Conservation (phyloP, 2,888 invertebrate genomes). For the Portevinia maculata region DNA sequence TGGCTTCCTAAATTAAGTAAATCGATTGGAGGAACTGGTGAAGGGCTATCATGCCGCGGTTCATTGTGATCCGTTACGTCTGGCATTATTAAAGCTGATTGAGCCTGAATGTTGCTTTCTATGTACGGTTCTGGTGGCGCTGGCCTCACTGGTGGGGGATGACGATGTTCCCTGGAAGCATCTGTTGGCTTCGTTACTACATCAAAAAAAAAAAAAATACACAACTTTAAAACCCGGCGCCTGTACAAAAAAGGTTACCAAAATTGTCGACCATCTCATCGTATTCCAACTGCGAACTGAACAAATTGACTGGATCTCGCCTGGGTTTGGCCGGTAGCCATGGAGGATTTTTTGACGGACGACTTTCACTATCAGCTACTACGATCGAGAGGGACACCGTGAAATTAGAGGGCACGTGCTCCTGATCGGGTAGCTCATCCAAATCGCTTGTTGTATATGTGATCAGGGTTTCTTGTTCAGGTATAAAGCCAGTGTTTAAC, state of each 20-base stretch:
- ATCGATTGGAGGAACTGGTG: slow-evolving; percentile 84
- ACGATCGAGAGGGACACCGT: slow-evolving; percentile 88
- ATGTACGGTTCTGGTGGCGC: slow-evolving; percentile 76
- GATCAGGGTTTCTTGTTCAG: slow-evolving; percentile 89
- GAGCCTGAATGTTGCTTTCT: background rate
- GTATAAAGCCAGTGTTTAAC: slow-evolving; percentile 94
- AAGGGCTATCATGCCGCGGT: slow-evolving; percentile 74
- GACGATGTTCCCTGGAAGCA: slow-evolving; percentile 76
- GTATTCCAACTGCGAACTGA: slow-evolving; percentile 90
- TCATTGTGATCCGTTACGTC: slow-evolving; percentile 80
- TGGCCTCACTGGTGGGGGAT: slow-evolving; percentile 77
- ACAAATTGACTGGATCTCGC: slow-evolving; percentile 84
- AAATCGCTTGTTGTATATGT: slow-evolving; percentile 90
- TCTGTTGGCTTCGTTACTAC: slow-evolving; percentile 83
- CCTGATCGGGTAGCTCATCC: slow-evolving; percentile 90
- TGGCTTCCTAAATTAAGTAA: slow-evolving; percentile 84
- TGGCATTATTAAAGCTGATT: slow-evolving; percentile 78
- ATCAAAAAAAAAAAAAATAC: slow-evolving; percentile 66
- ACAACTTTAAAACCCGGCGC: background rate
- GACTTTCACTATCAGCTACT: slow-evolving; percentile 88
- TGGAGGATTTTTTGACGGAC: slow-evolving; percentile 87
- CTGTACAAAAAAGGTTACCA: no score
- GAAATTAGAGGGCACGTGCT: slow-evolving; percentile 89
- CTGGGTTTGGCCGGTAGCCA: slow-evolving; percentile 89
- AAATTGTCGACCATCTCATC: slow-evolving; percentile 93